phyloP scores from a whole-genome alignment of 2,113 vertebrate genomes.

The Sinosuthora webbiana region DNA sequence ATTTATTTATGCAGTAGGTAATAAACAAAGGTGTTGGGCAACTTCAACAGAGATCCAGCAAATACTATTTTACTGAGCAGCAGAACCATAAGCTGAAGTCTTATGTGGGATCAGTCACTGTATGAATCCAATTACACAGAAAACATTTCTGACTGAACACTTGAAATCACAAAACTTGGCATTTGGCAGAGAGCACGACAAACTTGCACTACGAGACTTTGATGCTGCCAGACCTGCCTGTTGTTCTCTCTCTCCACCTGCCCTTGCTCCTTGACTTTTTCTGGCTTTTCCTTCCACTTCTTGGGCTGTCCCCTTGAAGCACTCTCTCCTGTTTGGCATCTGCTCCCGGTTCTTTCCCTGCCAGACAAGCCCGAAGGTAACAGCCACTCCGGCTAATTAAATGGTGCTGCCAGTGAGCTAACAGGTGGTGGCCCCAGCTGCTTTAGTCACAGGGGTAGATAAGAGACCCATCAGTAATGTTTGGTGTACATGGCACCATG shows the following conservation, averaged over 20 bases:
- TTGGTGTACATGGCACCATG: neutral
- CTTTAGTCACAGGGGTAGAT: constrained; percentile 37
- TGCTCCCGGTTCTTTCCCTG: constrained; percentile 14
- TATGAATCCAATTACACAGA: neutral
- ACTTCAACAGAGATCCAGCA: neutral
- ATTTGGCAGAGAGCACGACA: neutral
- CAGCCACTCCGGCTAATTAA: constrained; percentile 73
- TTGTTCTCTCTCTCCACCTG: neutral
- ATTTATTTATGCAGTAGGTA: neutral
- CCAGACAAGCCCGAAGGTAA: neutral
- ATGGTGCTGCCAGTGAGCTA: constrained; percentile 71
- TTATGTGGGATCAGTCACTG: neutral
- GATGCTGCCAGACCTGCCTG: neutral
- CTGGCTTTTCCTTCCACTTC: neutral
- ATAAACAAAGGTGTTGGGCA: neutral
- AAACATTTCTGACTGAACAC: neutral
- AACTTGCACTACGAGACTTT: neutral
- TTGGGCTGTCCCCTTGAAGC: neutral
- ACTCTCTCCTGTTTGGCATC: neutral
- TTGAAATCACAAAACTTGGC: neutral
- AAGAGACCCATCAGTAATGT: constrained; percentile 7
- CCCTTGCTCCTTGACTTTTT: neutral
- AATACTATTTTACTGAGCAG: neutral
- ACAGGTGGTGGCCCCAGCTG: constrained; percentile 84
- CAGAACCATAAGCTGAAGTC: neutral